Percentiles rank a stretch among this genome's conserved stretches.
Conservation (phyloP, 2,113 vertebrate genomes). For the Himantopus leucocephalus region DNA sequence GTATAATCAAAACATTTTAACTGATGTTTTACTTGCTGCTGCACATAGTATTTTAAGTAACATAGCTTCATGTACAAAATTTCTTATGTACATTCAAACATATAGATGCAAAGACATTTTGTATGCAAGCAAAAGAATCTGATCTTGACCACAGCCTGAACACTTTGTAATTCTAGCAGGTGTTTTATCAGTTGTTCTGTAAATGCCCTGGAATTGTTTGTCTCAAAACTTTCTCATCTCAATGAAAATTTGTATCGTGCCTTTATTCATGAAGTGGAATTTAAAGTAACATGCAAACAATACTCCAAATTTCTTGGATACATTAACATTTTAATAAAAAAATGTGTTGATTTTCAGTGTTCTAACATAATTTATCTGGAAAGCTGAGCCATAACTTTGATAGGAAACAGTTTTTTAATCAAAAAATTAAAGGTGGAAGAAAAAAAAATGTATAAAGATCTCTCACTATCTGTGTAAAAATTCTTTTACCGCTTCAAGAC, state of each 20-base stretch:
- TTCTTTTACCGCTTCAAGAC: background rate
- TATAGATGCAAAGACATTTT: background rate
- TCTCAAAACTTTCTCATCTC: background rate
- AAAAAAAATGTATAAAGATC: background rate
- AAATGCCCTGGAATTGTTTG: background rate
- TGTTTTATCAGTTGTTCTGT: background rate
- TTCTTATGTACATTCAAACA: background rate
- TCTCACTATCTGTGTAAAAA: background rate
- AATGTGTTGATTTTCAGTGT: background rate
- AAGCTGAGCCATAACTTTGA: background rate
- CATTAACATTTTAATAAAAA: background rate
- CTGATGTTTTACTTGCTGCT: background rate
- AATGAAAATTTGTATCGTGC: background rate
- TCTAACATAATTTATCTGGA: background rate
- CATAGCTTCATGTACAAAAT: background rate
- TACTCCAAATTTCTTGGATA: background rate
- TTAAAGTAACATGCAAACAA: background rate
- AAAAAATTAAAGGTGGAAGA: slow-evolving; percentile 8
- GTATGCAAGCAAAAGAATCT: background rate
- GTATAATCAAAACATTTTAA: slow-evolving; percentile 16
- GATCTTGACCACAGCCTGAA: background rate
- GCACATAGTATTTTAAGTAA: background rate
- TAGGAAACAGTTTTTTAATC: background rate
- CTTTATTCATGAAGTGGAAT: background rate
- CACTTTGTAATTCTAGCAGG: background rate